A percentile compares a stretch with the other conserved stretches of the same genome.
Evolutionary conservation across 2,888 invertebrate species (phyloP).

Genomic region (Agrilus mali): DNA sequence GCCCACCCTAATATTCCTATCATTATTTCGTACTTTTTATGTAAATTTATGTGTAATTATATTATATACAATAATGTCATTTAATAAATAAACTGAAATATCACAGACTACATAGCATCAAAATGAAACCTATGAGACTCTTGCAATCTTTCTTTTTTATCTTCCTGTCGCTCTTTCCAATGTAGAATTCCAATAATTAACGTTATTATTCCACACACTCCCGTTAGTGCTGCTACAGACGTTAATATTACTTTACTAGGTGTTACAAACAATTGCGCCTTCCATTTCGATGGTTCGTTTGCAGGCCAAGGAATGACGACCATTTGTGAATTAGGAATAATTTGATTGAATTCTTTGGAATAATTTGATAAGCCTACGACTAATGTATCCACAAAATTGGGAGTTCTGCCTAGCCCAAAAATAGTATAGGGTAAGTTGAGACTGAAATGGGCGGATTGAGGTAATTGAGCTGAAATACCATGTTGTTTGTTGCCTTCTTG

Average conservation of each 20-base stretch:
- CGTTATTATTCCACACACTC: constrained; percentile 73
- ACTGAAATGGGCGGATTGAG: constrained; percentile 84
- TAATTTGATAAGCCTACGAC: constrained; percentile 65
- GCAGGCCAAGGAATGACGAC: constrained; percentile 85
- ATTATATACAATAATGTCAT: no score
- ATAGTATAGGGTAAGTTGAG: constrained; percentile 91
- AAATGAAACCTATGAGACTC: constrained; percentile 77
- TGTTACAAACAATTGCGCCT: constrained; percentile 84
- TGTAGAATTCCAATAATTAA: constrained; percentile 77
- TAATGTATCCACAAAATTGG: constrained; percentile 90
- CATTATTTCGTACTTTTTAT: no score
- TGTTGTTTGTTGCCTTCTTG: constrained; percentile 70
- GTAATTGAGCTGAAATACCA: constrained; percentile 76
- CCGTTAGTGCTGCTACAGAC: constrained; percentile 78
- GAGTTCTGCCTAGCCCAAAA: constrained; percentile 94
- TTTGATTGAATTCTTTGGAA: constrained; percentile 71
- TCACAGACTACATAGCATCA: constrained; percentile 58
- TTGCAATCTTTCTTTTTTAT: constrained; percentile 63
- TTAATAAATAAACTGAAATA: no score
- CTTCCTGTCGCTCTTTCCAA: constrained; percentile 79
- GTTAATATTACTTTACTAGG: constrained; percentile 88
- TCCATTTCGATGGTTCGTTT: constrained; percentile 68
- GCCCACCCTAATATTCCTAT: no score
- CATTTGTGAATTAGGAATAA: constrained; percentile 96
- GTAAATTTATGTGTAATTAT: no score